phyloP scores from a whole-genome alignment of 2,797 vertebrate genomes.

The Miichthys miiuy region DNA sequence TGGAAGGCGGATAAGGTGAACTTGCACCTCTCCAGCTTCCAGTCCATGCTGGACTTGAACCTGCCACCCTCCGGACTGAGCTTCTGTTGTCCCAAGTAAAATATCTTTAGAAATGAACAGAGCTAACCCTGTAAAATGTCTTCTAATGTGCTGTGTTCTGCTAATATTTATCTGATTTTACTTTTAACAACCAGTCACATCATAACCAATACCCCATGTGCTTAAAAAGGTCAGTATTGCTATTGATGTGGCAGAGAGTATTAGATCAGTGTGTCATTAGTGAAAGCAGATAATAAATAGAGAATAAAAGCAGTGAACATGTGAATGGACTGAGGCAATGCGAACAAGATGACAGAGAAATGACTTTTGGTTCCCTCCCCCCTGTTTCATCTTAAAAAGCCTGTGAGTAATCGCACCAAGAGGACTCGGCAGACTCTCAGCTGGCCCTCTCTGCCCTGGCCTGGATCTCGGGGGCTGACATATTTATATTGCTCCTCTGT shows the following conservation, averaged over 20 bases:
- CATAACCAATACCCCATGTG: neutral
- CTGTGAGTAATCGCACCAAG: conserved; percentile 8
- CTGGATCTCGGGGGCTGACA: conserved; percentile 18
- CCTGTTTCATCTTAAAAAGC: conserved; percentile 18
- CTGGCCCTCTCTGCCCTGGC: neutral
- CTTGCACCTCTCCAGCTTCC: too few relatives aligned
- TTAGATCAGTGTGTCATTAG: neutral
- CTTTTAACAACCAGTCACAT: neutral
- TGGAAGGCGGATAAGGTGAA: too few relatives aligned
- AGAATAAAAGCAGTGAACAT: neutral
- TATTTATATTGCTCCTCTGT: conserved; percentile 25
- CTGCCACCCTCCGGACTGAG: too few relatives aligned
- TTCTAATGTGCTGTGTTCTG: too few relatives aligned
- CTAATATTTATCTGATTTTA: too few relatives aligned
- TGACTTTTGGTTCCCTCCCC: neutral
- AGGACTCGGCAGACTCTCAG: neutral
- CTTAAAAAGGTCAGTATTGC: neutral
- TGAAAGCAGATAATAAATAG: neutral
- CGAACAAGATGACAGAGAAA: conserved; percentile 6
- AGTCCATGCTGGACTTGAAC: too few relatives aligned
- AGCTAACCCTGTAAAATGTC: too few relatives aligned
- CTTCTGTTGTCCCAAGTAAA: too few relatives aligned
- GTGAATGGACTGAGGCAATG: conserved; percentile 1
- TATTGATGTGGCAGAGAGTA: neutral
- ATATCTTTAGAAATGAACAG: too few relatives aligned